These are phyloP conservation scores for Lepidostoma basale DNA, from an alignment of 1,140 invertebrate genomes.

Conservation along the genomic window DNA sequence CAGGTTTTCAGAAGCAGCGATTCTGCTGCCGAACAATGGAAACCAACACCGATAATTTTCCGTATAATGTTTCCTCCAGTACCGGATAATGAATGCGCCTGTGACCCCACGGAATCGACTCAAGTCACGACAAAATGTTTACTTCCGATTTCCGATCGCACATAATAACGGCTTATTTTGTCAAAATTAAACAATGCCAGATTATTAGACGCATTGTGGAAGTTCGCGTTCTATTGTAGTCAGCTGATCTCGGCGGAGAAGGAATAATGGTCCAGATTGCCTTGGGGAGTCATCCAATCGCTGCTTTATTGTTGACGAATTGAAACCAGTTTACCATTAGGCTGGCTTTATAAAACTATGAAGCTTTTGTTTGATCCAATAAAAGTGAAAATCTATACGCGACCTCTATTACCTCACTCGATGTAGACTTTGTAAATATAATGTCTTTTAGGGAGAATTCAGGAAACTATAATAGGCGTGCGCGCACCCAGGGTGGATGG, in stretches of 20 bases:
- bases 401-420: constrained; percentile 39
- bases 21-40: constrained; percentile 17
- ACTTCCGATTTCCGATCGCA: constrained; percentile 14
- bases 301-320: constrained; percentile 43
- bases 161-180: constrained; percentile 33
- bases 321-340: constrained; percentile 45
- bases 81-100: constrained; percentile 14
- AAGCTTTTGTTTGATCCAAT: constrained; percentile 42
- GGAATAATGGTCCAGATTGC: constrained; percentile 37
- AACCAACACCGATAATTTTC: constrained; percentile 29
- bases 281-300: constrained; percentile 37
- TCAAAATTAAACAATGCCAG: constrained; percentile 42
- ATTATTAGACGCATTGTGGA: constrained; percentile 43
- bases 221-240: constrained; percentile 32
- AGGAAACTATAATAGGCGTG: background rate
- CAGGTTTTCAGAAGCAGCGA: background rate
- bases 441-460: constrained; percentile 17
- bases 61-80: constrained; percentile 15
- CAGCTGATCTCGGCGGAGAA: constrained; percentile 25
- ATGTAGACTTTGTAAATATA: constrained; percentile 34
- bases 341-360: constrained; percentile 36
- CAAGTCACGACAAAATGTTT: constrained; percentile 21
- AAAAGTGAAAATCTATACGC: constrained; percentile 36
- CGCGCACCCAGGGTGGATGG: background rate
- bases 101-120: background rate